Evolutionary conservation across 2,888 invertebrate species (phyloP), one percentile per base, ranked within the genome.

Genomic region (Azorinus chamasolen): DNA sequence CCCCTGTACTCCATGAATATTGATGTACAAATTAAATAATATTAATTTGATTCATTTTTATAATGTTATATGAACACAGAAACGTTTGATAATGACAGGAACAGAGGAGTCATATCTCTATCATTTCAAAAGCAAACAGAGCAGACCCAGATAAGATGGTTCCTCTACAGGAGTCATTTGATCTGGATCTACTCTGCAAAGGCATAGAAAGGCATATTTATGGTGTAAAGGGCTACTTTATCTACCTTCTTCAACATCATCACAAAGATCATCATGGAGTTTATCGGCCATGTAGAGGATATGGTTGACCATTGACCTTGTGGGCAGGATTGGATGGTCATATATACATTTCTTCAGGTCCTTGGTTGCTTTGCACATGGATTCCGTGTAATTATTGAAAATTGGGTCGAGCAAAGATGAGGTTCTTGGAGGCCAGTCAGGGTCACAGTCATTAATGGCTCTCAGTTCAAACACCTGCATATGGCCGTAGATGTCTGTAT

Each of bases 261-360:
- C n/a, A 48, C 78, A 78, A 8, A 78, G 37, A 10, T 57, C 25
- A n/a, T 41, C 41, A 32, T 64, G 57, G 6, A 79, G 20, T 8
- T 43, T 20, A 8, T 27, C 39, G 8, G 70, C 54, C 5, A 70
- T 48, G 3, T 27, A 32, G 14, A 68, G 25, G 58, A 79, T 70
- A 1, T 6, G 22, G 0, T n/a, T 16, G 16, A 68, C 45, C 16
- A 53, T 51, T 8, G 12, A 22, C 48, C 63, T 71, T 8, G 48
- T 51, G 5, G 45, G 70, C n/a, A 79, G 68, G 37, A 68, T 58
- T 14, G 62, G 41, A 20, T 66, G 58, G 32, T 37, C 24, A 25
- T 41, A 53, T 12, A 74, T 20, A 43, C 74, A 79, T 3, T n/a
- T 8, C 8, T 51, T 39, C 48, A 79, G 66, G 1, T 8, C 14